Conservation (phyloP, 1,140 invertebrate genomes). For the Paracyclopina nana region DNA sequence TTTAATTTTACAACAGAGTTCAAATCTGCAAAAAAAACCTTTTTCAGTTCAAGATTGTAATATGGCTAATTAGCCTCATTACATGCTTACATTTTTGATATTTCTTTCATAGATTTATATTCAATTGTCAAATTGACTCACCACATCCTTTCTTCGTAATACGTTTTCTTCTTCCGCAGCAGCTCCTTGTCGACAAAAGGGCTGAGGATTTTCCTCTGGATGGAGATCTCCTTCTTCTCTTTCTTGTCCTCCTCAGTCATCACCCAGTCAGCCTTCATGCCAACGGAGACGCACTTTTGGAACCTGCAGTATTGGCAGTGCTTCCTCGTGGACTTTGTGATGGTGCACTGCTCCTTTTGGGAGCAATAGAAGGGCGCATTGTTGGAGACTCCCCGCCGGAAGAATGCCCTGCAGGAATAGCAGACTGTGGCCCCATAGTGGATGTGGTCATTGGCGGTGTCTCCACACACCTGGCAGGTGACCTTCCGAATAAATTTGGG, state of each 20-base stretch:
- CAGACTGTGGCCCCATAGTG: conserved; percentile 28
- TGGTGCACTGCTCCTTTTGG: conserved; percentile 24
- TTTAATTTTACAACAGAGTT: no score
- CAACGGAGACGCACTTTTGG: conserved; percentile 26
- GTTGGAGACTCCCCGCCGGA: conserved; percentile 24
- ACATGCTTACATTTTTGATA: no score
- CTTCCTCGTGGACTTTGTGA: conserved; percentile 24
- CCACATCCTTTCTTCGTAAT: no score
- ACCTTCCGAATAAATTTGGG: conserved; percentile 13
- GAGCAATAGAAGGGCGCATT: conserved; percentile 25
- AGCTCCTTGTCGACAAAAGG: no score
- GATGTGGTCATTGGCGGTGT: conserved; percentile 25
- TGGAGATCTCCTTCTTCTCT: conserved; percentile 19
- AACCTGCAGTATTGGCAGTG: conserved; percentile 27
- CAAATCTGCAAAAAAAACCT: no score
- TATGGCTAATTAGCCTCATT: no score
- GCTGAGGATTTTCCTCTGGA: no score
- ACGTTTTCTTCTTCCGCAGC: no score
- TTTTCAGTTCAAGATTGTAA: no score
- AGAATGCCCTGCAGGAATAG: conserved; percentile 28
- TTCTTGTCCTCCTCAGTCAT: conserved; percentile 27
- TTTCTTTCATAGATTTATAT: no score
- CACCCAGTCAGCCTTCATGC: conserved; percentile 29
- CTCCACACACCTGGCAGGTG: conserved; percentile 27
- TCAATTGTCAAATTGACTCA: no score